Conservation (phyloP, 2,797 vertebrate genomes). For the Micromesistius poutassou region DNA sequence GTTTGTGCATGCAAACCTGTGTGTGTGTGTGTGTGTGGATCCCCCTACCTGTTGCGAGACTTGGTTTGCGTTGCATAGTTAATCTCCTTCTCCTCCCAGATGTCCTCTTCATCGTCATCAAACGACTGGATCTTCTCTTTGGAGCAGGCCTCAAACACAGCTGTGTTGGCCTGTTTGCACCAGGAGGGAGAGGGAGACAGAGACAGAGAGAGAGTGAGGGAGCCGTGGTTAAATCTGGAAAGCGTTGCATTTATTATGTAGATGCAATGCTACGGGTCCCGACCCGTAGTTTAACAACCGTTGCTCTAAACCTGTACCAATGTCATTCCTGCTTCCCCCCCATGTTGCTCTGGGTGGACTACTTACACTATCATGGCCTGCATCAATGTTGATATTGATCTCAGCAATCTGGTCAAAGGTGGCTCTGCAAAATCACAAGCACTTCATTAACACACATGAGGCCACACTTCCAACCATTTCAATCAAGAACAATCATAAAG, state of each 20-base stretch:
- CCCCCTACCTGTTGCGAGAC: conserved; percentile 81
- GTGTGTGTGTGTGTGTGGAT: too few relatives aligned
- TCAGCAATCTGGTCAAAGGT: conserved; percentile 91
- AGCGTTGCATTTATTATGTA: too few relatives aligned
- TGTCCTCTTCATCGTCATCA: conserved; percentile 90
- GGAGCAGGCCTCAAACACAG: conserved; percentile 88
- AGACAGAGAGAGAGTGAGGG: neutral
- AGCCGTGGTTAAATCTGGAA: neutral
- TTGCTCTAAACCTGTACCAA: neutral
- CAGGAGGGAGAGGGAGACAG: neutral
- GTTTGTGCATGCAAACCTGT: neutral
- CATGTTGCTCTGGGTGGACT: neutral
- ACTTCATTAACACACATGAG: neutral
- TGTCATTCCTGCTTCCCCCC: neutral
- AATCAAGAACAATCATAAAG: neutral
- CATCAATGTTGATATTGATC: conserved; percentile 86
- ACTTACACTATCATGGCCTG: conserved; percentile 87
- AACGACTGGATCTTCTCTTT: conserved; percentile 88
- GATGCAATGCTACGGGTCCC: too few relatives aligned
- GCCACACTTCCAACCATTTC: neutral
- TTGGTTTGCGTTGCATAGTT: conserved; percentile 80
- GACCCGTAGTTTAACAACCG: neutral
- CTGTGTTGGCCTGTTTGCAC: conserved; percentile 74
- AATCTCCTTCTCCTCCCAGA: conserved; percentile 90
- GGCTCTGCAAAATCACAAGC: conserved; percentile 66